Base-by-base conservation (phyloP, 2,888 invertebrate genomes). In the Celastrina argiolus region DNA sequence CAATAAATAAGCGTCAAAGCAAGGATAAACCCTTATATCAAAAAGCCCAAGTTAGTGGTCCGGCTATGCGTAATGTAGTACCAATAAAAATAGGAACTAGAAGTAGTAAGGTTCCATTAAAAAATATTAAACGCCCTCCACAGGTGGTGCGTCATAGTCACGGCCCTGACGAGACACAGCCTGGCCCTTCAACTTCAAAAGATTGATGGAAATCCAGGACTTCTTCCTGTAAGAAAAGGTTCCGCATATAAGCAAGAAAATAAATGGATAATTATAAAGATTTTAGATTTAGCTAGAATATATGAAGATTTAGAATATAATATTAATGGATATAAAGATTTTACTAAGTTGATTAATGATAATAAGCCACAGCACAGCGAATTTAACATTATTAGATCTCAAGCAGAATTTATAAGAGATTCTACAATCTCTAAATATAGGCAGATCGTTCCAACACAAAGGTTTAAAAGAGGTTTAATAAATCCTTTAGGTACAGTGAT, bases 131-230 rank as follows among this genome's bases (percentile, higher is more conserved):
- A 70, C 72, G 73, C 45, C 73, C 71, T 70, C 66, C 71, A 61
- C 72, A 73, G 70, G 69, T 72, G 67, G 66, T 65, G 56, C 56
- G 36, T 67, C 28, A 39, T 68, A 64, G 18, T 58, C 31, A 42
- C 45, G 65, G 14, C 65, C 18, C 56, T 67, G 51, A 41, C 63
- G 28, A 36, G 18, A 28, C 42, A 22, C 34, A 67, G 10, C 68
- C 71, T 64, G 70, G 71, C 68, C 68, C 74, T 73, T 72, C 72
- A 70, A 66, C 73, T 74, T 22, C 72, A 74, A 69, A 65, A 51
- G 61, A 67, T 74, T 70, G 68, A 73, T 16, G 68, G 71, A 3
- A 72, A 73, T 61, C 71, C 71, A 7, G 71, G 71, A 51, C 58
- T 74, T 14, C 67, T 74, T 2, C 73, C 72, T 64, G 74, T 36